Evolutionary conservation across 2,113 vertebrate genomes (phyloP).

Genomic region (Chaetorhynchus papuensis): DNA sequence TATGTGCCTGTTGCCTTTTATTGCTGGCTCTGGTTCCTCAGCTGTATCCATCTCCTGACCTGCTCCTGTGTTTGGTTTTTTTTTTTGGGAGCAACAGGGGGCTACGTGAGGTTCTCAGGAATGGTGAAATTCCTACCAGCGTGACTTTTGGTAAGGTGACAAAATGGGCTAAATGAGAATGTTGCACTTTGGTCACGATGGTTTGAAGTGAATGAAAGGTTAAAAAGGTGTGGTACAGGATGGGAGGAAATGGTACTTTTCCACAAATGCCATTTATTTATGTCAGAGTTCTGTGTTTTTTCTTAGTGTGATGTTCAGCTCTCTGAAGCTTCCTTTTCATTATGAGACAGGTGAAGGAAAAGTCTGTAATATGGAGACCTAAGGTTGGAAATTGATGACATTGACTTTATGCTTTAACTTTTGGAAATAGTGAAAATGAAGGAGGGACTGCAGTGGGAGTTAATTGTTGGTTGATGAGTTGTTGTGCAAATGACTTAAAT

Average conservation of each 20-base stretch:
- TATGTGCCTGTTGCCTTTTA: background rate
- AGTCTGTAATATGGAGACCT: background rate
- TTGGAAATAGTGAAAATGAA: background rate
- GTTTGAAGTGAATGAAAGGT: background rate
- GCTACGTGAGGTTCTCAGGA: rapidly evolving
- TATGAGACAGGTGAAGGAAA: background rate
- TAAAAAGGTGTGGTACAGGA: background rate
- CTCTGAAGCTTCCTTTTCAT: background rate
- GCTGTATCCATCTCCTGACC: background rate
- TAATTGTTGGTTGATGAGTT: background rate
- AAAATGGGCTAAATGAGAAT: background rate
- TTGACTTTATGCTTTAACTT: background rate
- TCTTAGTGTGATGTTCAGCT: background rate
- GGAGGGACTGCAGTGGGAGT: background rate
- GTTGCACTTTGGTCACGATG: background rate
- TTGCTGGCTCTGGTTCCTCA: background rate
- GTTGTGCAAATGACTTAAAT: background rate
- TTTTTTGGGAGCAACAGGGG: rapidly evolving
- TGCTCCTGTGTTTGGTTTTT: background rate
- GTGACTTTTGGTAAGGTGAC: background rate
- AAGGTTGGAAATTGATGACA: background rate
- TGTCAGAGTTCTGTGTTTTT: background rate
- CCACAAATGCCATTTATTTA: background rate
- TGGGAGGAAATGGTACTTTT: background rate
- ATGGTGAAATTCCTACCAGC: rapidly evolving